Evolutionary conservation across 2,113 vertebrate species (phyloP).

Genomic region (Ammodramus savannarum): DNA sequence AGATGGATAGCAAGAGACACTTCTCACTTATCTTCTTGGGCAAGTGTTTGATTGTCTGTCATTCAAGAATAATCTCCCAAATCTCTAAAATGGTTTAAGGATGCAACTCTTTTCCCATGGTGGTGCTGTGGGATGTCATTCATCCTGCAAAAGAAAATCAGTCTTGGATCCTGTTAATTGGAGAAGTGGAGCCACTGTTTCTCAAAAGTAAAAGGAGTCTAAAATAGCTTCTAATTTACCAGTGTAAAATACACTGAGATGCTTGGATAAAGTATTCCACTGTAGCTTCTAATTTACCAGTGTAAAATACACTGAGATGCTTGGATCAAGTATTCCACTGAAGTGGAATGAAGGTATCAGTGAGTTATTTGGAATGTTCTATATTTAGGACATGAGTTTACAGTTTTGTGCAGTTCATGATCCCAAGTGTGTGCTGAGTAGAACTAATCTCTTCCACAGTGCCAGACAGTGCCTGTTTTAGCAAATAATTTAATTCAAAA

Average conservation of each 20-base stretch:
- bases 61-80: background rate
- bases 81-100: background rate
- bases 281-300: background rate
- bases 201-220: background rate
- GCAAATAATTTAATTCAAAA: conserved; percentile 63
- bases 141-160: background rate
- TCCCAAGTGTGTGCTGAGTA: conserved; percentile 4
- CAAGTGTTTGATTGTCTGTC: background rate
- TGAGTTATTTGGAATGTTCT: conserved; percentile 44
- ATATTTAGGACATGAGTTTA: conserved; percentile 48
- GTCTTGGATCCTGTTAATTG: background rate
- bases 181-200: background rate
- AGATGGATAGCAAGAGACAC: background rate
- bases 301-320: background rate
- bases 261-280: background rate
- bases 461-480: conserved; percentile 56
- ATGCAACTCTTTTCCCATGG: background rate
- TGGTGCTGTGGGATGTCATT: background rate
- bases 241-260: background rate
- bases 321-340: background rate
- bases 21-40: background rate
- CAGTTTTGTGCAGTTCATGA: conserved; percentile 46
- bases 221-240: background rate
- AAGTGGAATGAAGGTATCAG: conserved; percentile 21
- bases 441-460: conserved; percentile 9